These are phyloP conservation scores for Tympanuchus pallidicinctus DNA, from an alignment of 2,113 vertebrate genomes.

Conservation along the genomic window DNA sequence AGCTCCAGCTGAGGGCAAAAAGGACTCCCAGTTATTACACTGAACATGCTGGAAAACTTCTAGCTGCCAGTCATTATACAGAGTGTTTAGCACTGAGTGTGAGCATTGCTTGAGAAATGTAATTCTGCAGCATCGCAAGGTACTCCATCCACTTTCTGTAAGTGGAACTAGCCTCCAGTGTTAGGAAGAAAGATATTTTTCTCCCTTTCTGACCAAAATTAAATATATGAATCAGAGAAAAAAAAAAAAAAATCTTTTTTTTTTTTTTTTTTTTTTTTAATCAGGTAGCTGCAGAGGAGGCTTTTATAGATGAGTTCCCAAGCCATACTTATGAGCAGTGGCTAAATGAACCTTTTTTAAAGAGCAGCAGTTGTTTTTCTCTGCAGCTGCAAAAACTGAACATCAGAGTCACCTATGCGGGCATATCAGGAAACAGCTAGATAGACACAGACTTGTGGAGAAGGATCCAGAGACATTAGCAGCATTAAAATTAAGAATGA, in stretches of 20 bases:
- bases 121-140: not conserved
- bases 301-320: not conserved
- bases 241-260: not conserved
- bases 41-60: not conserved
- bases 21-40: not conserved
- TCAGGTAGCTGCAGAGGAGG: not conserved
- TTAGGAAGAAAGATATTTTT: not conserved
- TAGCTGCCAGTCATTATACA: not conserved
- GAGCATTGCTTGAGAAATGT: not conserved
- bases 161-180: not conserved
- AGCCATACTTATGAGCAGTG: fast-evolving
- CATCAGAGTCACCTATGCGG: not conserved
- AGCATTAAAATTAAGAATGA: not conserved
- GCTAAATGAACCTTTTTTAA: not conserved
- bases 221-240: not conserved
- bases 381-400: not conserved
- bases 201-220: not conserved
- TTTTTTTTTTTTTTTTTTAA: not conserved
- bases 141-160: not conserved
- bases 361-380: not conserved
- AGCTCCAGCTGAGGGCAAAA: not conserved
- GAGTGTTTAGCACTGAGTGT: not conserved
- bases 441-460: not conserved
- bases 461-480: not conserved
- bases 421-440: not conserved